These are phyloP conservation scores for Podargus strigoides DNA, from an alignment of 2,797 vertebrate genomes.

Conservation along the genomic window DNA sequence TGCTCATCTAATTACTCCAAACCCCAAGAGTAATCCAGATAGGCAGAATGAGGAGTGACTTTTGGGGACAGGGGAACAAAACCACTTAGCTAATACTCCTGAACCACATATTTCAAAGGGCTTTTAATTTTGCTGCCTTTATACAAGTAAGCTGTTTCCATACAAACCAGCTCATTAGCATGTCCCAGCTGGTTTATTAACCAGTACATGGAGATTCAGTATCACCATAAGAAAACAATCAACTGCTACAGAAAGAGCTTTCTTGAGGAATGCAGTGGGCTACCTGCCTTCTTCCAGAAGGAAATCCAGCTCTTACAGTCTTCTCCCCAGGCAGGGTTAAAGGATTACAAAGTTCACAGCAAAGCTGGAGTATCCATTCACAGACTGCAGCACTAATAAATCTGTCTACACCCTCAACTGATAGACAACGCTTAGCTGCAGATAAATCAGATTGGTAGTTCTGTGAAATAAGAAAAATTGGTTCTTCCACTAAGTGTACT, in stretches of 20 bases:
- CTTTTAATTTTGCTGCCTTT: background rate
- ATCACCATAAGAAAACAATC: background rate
- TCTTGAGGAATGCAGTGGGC: background rate
- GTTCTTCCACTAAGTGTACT: background rate
- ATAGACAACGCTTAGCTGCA: background rate
- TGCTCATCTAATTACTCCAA: background rate
- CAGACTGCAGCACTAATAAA: background rate
- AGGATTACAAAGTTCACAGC: background rate
- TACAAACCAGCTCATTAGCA: constrained; percentile 6
- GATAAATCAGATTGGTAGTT: background rate
- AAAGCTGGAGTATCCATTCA: background rate
- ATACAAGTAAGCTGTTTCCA: background rate
- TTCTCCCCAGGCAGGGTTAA: background rate
- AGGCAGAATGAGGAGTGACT: background rate
- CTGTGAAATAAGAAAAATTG: background rate
- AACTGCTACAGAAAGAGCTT: background rate
- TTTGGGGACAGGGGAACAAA: background rate
- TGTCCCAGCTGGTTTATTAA: constrained; percentile 19
- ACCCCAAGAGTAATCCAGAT: background rate
- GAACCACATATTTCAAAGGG: background rate
- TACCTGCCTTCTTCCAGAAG: background rate
- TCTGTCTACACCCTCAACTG: background rate
- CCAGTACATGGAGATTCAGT: background rate
- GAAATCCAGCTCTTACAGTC: background rate
- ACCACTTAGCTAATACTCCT: background rate